Base-by-base conservation (phyloP, 2,113 vertebrate genomes). In the Ceratotherium simum region DNA sequence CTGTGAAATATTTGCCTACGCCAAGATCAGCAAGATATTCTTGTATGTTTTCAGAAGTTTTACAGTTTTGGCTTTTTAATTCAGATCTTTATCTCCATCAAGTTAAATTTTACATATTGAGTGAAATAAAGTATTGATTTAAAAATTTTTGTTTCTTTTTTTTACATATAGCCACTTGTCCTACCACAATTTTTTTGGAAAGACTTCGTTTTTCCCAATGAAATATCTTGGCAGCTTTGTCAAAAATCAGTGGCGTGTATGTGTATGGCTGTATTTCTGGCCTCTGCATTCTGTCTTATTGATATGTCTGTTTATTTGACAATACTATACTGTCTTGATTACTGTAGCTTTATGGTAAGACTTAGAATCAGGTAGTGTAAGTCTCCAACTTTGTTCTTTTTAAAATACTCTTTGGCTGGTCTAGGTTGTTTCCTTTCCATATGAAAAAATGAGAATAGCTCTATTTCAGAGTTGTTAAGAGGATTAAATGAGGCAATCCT, bases 391-490 rank as follows among this genome's bases (percentile, higher is more conserved):
- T 79, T 29, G 25, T 84, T 58, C 54, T 92, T 90, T 91, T 58
- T 23, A 92, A 92, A 91, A 56, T 90, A 73, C 1, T 64, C 31
- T 56, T 64, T 76, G 60, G 51, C 21, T 90, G 18, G 72, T 79
- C 31, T 90, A 70, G 21, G 18, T 17, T 92, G 31, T 90, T 93
- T 58, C 13, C 36, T 86, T 91, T 60, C 46, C 29, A 42, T 58
- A 67, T 90, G 29, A 80, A 79, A 93, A 85, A 90, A 73, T 85
- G 65, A 64, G 78, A 54, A 72, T 70, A 92, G 70, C 23, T 72
- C 0, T 80, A 42, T 70, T 23, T 79, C 56, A 90, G 6, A 16
- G n/a, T 73, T 65, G 17, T 58, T 88, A 64, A 78, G 42, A 89
- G 60, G 2, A 6, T 64, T 85, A 80, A 85, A 58, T 67, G 31